Base-by-base conservation (phyloP, 2,888 invertebrate species). In the Camponotus fellah region DNA sequence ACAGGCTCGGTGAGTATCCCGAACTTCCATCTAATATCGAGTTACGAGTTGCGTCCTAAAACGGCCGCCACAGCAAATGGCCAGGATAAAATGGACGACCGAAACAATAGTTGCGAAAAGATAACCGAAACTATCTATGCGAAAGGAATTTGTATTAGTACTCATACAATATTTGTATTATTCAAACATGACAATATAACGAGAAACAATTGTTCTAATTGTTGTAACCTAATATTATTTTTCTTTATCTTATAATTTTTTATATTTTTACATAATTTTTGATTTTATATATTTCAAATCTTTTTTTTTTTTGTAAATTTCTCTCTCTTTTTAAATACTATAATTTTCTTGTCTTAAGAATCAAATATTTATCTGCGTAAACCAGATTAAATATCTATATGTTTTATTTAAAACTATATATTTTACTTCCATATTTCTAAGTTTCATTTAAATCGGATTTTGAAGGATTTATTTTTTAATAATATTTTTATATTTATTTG, bases 31-130 rank as follows among this genome's bases (percentile, higher is more conserved):
- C 64, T 81, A 81, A 84, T 76, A 85, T 81, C 66, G 76, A 85
- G 85, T 83, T 79, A 65, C 69, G 43, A 80, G 84, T 62, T 40
- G 62, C 34, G 69, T 77, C 68, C 66, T 76, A 84, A 84, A 84
- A 75, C 21, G 53, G 49, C 75, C 49, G 32, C 12, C 9, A 21
- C 43, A 58, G 53, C 43, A 74, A 69, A 60, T 10, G n/a, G 37
- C 58, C 21, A 58, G 43, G 34, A 72, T 79, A 79, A 79, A 79
- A 79, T 74, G 34, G 34, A n/a, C 21, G n/a, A 10, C n/a, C n/a
- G 40, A 5, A 77, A 71, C 56, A 56, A 77, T 40, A 72, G 72
- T 71, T 72, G 58, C 17, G 71, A 76, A 76, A 53, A 21, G 37
- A 66, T 34, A 12, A 26, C 6, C n/a, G 5, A 72, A 43, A 9